phyloP scores from a whole-genome alignment of 2,113 vertebrate species.

The Ammodytes marinus region DNA sequence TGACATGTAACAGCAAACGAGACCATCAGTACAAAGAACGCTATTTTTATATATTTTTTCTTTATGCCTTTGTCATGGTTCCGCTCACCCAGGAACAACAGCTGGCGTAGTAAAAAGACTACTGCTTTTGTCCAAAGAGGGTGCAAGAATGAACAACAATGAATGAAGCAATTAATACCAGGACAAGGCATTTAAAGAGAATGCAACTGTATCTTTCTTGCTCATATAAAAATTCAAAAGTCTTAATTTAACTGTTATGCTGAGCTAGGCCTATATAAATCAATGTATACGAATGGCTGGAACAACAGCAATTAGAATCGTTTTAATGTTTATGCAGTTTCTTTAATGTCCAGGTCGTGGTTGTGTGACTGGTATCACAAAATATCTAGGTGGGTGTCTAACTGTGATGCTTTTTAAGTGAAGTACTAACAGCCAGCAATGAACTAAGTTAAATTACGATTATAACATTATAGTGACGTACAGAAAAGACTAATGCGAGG shows the following conservation, averaged over 20 bases:
- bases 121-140: no score
- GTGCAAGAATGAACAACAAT: no score
- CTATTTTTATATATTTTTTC: no score
- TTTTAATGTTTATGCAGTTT: constrained; percentile 78
- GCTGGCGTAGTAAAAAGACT: no score
- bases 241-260: background rate
- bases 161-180: no score
- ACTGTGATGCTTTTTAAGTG: background rate
- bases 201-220: background rate
- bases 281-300: background rate
- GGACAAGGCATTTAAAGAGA: no score
- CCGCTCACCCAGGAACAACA: no score
- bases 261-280: background rate
- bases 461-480: background rate
- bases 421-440: constrained; percentile 34
- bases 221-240: background rate
- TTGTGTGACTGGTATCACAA: constrained; percentile 56
- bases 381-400: constrained; percentile 72
- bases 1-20: no score
- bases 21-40: no score
- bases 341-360: constrained; percentile 70
- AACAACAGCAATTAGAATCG: background rate
- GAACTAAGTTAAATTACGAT: background rate
- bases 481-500: constrained; percentile 7
- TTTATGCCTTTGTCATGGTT: no score